Conservation (phyloP, 2,113 vertebrate species). For the Heteronetta atricapilla region DNA sequence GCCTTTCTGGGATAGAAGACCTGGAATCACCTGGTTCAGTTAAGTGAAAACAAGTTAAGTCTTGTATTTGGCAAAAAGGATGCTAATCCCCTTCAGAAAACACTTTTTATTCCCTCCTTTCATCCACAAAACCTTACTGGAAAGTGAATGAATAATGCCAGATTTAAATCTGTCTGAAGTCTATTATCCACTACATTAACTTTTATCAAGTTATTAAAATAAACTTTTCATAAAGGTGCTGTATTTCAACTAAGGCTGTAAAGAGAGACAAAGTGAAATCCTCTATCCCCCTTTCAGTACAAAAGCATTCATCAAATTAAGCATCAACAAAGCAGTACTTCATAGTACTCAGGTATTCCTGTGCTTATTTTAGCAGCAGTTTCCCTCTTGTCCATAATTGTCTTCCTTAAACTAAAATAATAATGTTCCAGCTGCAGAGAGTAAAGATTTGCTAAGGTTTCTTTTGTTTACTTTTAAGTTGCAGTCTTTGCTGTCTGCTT, state of each 20-base stretch:
- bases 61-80: not conserved
- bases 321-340: not conserved
- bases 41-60: not conserved
- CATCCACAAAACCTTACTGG: not conserved
- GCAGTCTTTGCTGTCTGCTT: slow-evolving; percentile 6
- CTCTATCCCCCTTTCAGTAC: not conserved
- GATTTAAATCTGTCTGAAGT: not conserved
- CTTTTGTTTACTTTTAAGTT: slow-evolving; percentile 9
- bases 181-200: slow-evolving; percentile 5
- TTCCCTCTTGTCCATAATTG: not conserved
- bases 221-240: not conserved
- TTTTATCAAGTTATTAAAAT: slow-evolving; percentile 55
- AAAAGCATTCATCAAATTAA: not conserved
- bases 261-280: not conserved
- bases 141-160: not conserved
- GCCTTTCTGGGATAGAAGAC: not conserved
- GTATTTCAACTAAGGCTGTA: not conserved
- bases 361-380: not conserved
- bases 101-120: not conserved
- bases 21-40: not conserved
- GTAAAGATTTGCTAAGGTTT: not conserved
- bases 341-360: not conserved
- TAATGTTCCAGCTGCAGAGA: not conserved
- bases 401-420: not conserved
- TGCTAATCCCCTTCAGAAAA: not conserved